These are phyloP conservation scores for Gari tellinella DNA, from an alignment of 2,888 invertebrate genomes.

Conservation along the genomic window DNA sequence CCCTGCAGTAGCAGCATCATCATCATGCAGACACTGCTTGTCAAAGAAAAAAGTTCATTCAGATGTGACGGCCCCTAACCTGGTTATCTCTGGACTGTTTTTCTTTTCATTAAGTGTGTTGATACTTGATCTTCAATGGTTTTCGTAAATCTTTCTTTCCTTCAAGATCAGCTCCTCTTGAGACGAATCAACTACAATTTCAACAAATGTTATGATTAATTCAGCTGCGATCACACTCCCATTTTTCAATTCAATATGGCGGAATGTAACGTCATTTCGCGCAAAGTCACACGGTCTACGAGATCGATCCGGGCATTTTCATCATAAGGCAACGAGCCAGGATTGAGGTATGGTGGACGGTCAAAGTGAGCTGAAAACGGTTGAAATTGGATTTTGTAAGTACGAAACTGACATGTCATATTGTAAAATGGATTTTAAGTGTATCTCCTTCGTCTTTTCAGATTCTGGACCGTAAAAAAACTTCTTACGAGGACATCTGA, in stretches of 20 bases:
- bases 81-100: too few relatives aligned
- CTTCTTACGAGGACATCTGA: not conserved
- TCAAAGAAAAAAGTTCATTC: too few relatives aligned
- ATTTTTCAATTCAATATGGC: slow-evolving; percentile 67
- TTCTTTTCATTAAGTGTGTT: too few relatives aligned
- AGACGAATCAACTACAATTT: not conserved
- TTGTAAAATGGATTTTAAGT: not conserved
- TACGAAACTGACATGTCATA: not conserved
- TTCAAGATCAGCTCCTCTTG: too few relatives aligned
- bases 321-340: slow-evolving; percentile 60
- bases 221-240: slow-evolving; percentile 42
- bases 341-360: slow-evolving; percentile 11
- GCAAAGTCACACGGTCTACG: slow-evolving; percentile 51
- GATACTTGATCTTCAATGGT: too few relatives aligned
- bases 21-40: too few relatives aligned
- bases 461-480: slow-evolving; percentile 7
- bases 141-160: too few relatives aligned
- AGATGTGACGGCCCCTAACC: too few relatives aligned
- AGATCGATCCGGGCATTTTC: slow-evolving; percentile 24
- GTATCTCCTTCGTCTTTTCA: slow-evolving; percentile 12
- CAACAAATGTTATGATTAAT: not conserved
- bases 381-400: not conserved
- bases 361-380: not conserved
- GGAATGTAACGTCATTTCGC: slow-evolving; percentile 63
- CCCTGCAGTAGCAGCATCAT: too few relatives aligned